These are phyloP conservation scores for Ornithorhynchus anatinus DNA, from an alignment of 2,113 vertebrate species.

Conservation along the genomic window DNA sequence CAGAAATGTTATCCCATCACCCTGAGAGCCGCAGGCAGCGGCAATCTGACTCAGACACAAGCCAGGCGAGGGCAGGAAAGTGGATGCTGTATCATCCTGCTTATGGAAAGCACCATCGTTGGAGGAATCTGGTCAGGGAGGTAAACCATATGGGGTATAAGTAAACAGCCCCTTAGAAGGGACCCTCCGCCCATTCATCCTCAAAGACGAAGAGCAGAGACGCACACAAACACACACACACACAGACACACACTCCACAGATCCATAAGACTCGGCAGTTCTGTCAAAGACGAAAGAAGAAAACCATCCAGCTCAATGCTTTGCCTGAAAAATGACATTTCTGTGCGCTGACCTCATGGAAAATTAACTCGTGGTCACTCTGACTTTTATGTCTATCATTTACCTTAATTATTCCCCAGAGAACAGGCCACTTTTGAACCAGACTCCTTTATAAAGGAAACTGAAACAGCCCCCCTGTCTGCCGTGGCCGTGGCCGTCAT, in stretches of 20 bases:
- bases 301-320: slow-evolving; percentile 42
- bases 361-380: slow-evolving; percentile 56
- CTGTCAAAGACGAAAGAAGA: slow-evolving; percentile 8
- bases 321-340: slow-evolving; percentile 64
- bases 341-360: slow-evolving; percentile 62
- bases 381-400: slow-evolving; percentile 35
- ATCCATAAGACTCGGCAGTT: slow-evolving; percentile 39
- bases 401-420: slow-evolving; percentile 46
- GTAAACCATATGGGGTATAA: background rate
- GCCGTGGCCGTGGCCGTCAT: slow-evolving; percentile 29
- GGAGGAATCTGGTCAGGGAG: background rate
- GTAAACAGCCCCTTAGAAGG: background rate
- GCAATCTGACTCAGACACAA: background rate
- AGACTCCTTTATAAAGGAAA: slow-evolving; percentile 5
- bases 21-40: background rate
- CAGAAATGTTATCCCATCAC: background rate
- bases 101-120: background rate
- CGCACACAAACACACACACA: background rate
- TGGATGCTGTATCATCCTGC: background rate
- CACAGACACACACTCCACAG: slow-evolving; percentile 53
- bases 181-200: slow-evolving; percentile 10
- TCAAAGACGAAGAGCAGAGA: slow-evolving; percentile 34
- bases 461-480: slow-evolving; percentile 10
- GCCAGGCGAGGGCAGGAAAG: background rate
- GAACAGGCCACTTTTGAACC: slow-evolving; percentile 24